Conservation (phyloP, 2,888 invertebrate genomes). For the Leptogaster cylindrica region DNA sequence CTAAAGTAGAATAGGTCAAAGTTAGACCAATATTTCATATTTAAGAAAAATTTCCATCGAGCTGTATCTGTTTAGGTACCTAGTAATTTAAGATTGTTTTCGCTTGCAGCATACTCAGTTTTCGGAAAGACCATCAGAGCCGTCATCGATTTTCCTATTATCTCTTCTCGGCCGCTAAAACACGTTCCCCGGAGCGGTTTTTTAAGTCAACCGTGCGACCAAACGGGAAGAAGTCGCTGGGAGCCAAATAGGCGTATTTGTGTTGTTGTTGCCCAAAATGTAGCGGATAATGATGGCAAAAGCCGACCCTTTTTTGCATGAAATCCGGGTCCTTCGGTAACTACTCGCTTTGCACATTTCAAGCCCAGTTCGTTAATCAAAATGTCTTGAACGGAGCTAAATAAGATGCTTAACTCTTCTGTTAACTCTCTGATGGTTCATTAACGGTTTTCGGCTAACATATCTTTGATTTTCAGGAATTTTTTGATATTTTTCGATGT, state of each 20-base stretch:
- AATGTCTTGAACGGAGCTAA: conserved; percentile 31
- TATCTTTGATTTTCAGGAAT: too few relatives aligned
- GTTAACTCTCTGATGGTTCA: too few relatives aligned
- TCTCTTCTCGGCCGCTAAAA: not conserved
- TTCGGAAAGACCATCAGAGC: too few relatives aligned
- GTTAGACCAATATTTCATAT: too few relatives aligned
- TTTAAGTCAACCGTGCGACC: not conserved
- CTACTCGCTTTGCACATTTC: not conserved
- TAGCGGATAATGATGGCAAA: not conserved
- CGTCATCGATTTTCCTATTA: not conserved
- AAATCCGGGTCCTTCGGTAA: conserved; percentile 17
- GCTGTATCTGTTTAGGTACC: too few relatives aligned
- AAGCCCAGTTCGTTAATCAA: conserved; percentile 12
- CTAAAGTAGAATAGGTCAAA: too few relatives aligned
- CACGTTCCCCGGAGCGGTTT: not conserved
- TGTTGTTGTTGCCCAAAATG: conserved; percentile 3
- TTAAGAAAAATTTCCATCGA: too few relatives aligned
- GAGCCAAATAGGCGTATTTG: conserved; percentile 13
- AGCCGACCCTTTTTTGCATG: not conserved
- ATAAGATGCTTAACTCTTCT: conserved; percentile 41
- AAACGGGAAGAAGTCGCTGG: not conserved
- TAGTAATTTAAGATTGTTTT: too few relatives aligned
- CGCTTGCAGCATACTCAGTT: too few relatives aligned
- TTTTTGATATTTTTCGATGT: too few relatives aligned
- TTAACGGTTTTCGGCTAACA: conserved; percentile 45